Conservation (phyloP, 2,888 invertebrate genomes). For the Sclerodermus sp. region DNA sequence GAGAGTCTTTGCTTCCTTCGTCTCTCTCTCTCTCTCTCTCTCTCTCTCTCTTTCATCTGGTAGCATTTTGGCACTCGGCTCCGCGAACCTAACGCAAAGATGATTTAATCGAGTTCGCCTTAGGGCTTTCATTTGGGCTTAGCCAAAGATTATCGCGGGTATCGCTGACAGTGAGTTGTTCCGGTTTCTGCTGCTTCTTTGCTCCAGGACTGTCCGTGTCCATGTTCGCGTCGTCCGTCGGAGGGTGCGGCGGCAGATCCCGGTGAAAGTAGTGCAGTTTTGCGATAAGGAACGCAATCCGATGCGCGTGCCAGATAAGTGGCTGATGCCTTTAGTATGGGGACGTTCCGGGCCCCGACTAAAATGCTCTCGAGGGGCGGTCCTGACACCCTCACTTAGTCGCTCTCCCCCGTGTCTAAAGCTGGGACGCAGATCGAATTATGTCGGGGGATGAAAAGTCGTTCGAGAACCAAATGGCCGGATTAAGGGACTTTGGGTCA, state of each 20-base stretch:
- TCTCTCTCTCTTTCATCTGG: too few species aligned
- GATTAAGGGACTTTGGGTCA: constrained; percentile 50
- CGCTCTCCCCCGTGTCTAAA: constrained; percentile 28
- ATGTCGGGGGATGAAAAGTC: constrained; percentile 53
- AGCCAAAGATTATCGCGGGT: too few species aligned
- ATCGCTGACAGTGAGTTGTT: too few species aligned
- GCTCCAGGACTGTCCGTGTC: too few species aligned
- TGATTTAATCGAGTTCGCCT: too few species aligned
- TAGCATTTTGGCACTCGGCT: too few species aligned
- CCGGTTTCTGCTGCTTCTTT: too few species aligned
- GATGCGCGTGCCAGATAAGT: constrained; percentile 59
- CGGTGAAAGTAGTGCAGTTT: constrained; percentile 55
- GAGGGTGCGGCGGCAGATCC: constrained; percentile 18
- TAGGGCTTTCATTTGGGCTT: too few species aligned
- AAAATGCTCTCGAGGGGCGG: constrained; percentile 39
- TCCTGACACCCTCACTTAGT: constrained; percentile 43
- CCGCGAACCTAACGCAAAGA: too few species aligned
- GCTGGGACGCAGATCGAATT: constrained; percentile 45
- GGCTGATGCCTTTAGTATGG: constrained; percentile 50
- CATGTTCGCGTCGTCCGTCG: too few species aligned
- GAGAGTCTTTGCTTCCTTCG: too few species aligned
- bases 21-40: too few species aligned
- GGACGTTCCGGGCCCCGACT: constrained; percentile 38
- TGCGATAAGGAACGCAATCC: constrained; percentile 58
- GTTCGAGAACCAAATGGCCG: constrained; percentile 53